Evolutionary conservation across 2,888 invertebrate species (phyloP).

Genomic region (Eremobia ochroleuca): DNA sequence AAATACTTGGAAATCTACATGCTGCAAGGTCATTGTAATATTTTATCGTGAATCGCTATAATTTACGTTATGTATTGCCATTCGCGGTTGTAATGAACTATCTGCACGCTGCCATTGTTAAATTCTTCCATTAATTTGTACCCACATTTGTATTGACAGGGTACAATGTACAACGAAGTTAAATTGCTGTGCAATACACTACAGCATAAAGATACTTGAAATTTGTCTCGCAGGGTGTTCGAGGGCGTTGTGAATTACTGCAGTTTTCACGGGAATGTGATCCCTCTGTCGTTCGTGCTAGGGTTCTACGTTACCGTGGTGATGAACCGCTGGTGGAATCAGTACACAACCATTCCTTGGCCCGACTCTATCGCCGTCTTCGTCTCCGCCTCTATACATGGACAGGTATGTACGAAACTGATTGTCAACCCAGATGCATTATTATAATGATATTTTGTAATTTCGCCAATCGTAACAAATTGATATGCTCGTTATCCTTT

Average conservation of each 20-base stretch:
- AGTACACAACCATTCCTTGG: conserved; percentile 96
- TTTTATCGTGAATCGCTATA: conserved; percentile 49
- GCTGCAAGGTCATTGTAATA: conserved; percentile 39
- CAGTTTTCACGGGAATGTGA: conserved; percentile 96
- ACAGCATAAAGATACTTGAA: conserved; percentile 6
- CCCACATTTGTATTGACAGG: conserved; percentile 30
- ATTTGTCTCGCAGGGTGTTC: conserved; percentile 92
- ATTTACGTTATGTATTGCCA: conserved; percentile 23
- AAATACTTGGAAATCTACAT: conserved; percentile 44
- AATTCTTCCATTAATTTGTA: conserved; percentile 45
- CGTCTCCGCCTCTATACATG: conserved; percentile 95
- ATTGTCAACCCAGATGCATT: conserved; percentile 21
- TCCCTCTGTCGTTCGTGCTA: conserved; percentile 97
- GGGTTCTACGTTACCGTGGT: conserved; percentile 98
- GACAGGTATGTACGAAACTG: conserved; percentile 90
- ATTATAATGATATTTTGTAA: conserved; percentile 39
- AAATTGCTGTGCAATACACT: conserved; percentile 9
- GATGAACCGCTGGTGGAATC: conserved; percentile 98
- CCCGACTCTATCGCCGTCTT: conserved; percentile 97
- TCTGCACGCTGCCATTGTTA: conserved; percentile 39
- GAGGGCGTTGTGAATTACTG: conserved; percentile 96
- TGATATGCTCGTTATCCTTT: conserved; percentile 22
- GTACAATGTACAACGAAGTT: conserved; percentile 28
- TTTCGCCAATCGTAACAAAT: conserved; percentile 13
- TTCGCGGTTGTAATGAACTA: conserved; percentile 31